Conservation (phyloP, 2,113 vertebrate species). For the Trichechus manatus region DNA sequence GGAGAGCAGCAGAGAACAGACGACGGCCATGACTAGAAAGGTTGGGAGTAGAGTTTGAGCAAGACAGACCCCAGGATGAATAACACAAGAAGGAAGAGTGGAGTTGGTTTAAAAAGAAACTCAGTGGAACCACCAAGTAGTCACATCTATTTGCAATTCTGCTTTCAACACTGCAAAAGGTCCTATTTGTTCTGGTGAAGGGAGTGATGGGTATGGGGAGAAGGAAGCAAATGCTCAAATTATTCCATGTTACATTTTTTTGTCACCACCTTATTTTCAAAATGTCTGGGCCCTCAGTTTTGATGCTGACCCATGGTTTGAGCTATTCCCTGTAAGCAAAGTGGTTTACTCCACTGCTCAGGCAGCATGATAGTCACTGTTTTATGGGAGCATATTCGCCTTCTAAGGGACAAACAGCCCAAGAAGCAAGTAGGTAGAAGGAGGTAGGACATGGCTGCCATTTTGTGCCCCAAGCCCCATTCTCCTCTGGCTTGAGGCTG, state of each 20-base stretch:
- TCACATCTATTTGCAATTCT: too few species aligned
- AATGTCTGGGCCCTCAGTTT: not conserved
- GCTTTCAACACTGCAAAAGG: too few species aligned
- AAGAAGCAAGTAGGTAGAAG: not conserved
- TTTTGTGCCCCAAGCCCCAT: too few species aligned
- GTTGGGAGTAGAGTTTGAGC: not conserved
- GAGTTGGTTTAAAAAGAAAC: too few species aligned
- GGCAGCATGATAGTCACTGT: not conserved
- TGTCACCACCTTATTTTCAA: not conserved
- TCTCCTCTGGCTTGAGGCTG: not conserved
- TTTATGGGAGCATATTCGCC: not conserved
- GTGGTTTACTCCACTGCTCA: not conserved
- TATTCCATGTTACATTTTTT: too few species aligned
- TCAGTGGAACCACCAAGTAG: too few species aligned
- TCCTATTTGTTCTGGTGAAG: too few species aligned
- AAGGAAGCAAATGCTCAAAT: too few species aligned
- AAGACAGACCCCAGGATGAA: not conserved
- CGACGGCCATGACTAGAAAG: fast-evolving
- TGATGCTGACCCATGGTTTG: not conserved
- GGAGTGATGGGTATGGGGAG: too few species aligned
- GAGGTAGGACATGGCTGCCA: not conserved
- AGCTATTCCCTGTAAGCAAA: not conserved
- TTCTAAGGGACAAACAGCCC: not conserved
- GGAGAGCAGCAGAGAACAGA: not conserved
- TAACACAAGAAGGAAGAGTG: too few species aligned